Percentiles rank a stretch among this genome's conserved stretches.
Conservation (phyloP, 2,113 vertebrate species). For the Percina caprodes region DNA sequence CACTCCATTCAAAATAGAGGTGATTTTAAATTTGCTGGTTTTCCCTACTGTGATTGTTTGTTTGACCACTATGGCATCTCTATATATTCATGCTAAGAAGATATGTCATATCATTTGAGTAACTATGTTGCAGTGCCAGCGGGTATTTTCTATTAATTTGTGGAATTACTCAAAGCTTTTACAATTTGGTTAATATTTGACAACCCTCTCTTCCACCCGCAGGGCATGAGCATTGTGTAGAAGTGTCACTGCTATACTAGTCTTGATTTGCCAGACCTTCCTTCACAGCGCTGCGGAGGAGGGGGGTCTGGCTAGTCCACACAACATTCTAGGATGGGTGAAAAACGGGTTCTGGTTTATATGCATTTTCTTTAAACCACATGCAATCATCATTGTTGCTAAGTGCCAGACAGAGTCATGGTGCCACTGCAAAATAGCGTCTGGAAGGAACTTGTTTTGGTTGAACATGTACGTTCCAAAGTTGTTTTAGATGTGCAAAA, state of each 20-base stretch:
- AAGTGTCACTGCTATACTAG: neutral
- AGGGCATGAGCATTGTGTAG: neutral
- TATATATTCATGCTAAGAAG: neutral
- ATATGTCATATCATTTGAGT: neutral
- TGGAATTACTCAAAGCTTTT: neutral
- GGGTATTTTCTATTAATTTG: neutral
- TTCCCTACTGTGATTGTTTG: neutral
- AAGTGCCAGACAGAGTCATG: too few species aligned
- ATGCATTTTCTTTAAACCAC: too few species aligned
- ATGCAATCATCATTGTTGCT: too few species aligned
- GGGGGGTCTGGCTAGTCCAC: too few species aligned
- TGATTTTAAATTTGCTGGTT: conserved; percentile 1
- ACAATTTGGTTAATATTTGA: neutral
- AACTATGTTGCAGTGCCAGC: neutral
- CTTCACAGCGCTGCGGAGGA: too few species aligned
- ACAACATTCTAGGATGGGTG: too few species aligned
- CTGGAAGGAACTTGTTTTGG: too few species aligned
- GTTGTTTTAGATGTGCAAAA: too few species aligned
- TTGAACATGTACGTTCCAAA: too few species aligned
- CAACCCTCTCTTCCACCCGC: neutral
- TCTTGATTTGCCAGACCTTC: too few species aligned
- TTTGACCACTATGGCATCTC: neutral
- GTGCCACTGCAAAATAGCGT: too few species aligned
- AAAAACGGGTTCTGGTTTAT: too few species aligned
- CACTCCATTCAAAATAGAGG: conserved; percentile 3